Evolutionary conservation across 2,888 invertebrate genomes (phyloP).

Genomic region (Syrphus vitripennis): DNA sequence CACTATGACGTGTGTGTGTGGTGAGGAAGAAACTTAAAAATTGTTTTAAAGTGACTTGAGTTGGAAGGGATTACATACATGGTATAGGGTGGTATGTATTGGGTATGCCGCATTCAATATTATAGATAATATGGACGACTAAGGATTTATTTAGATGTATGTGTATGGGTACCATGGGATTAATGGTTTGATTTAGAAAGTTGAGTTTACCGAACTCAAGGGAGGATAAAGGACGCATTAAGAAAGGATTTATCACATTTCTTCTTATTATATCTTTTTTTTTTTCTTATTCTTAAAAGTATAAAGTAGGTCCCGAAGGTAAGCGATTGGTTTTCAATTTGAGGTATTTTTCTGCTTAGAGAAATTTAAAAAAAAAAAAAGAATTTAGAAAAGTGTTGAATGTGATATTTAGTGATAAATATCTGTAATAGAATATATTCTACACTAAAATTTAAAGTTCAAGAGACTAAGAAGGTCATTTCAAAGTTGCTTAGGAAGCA

Average conservation of each 20-base stretch:
- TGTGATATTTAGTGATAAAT: background rate
- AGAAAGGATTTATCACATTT: slow-evolving; percentile 60
- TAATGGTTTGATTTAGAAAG: slow-evolving; percentile 68
- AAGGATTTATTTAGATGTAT: background rate
- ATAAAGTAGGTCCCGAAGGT: slow-evolving; percentile 10
- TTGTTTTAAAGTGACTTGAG: slow-evolving; percentile 71
- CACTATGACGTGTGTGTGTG: background rate
- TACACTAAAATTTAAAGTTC: background rate
- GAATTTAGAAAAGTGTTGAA: background rate
- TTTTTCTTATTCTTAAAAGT: background rate
- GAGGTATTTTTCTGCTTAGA: slow-evolving; percentile 11
- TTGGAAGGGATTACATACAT: slow-evolving; percentile 69
- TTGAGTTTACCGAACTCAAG: slow-evolving; percentile 45
- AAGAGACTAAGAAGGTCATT: background rate
- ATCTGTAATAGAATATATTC: background rate
- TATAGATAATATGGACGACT: slow-evolving; percentile 12
- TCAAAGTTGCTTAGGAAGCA: background rate
- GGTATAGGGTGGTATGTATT: slow-evolving; percentile 18
- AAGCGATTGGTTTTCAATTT: slow-evolving; percentile 60
- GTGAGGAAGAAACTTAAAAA: slow-evolving; percentile 56
- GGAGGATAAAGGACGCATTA: slow-evolving; percentile 48
- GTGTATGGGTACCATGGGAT: slow-evolving; percentile 41
- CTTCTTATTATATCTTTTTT: background rate
- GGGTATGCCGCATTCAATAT: background rate
- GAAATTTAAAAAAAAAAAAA: too few relatives aligned